Conservation (phyloP, 2,888 invertebrate species). For the Tachina lurida region DNA sequence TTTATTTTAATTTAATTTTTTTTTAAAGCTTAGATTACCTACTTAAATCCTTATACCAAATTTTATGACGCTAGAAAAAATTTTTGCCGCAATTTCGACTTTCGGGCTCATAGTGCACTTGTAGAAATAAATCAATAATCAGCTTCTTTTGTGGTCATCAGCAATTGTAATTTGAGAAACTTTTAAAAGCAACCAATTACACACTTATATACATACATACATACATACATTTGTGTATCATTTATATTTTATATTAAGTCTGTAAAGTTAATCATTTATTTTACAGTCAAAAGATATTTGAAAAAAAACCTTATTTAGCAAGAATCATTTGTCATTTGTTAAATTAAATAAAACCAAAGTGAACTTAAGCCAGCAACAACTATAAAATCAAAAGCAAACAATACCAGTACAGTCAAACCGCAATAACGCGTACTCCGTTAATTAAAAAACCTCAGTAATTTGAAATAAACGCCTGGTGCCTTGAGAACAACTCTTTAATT, state of each 20-base stretch:
- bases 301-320: slow-evolving; percentile 29
- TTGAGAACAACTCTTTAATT: too few relatives aligned
- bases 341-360: slow-evolving; percentile 23
- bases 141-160: background rate
- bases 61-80: too few relatives aligned
- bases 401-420: background rate
- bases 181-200: background rate
- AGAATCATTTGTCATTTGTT: slow-evolving; percentile 54
- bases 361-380: background rate
- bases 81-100: too few relatives aligned
- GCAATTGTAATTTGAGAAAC: slow-evolving; percentile 16
- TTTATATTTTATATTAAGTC: slow-evolving; percentile 25
- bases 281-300: background rate
- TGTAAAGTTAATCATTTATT: slow-evolving; percentile 28
- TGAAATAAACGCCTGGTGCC: too few relatives aligned
- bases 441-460: too few relatives aligned
- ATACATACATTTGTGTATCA: background rate
- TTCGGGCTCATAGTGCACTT: background rate
- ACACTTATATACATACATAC: background rate
- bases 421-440: too few relatives aligned
- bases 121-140: background rate
- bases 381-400: background rate
- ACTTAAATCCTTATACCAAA: too few relatives aligned
- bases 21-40: too few relatives aligned
- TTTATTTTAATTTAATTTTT: too few relatives aligned